These are phyloP conservation scores for Amaurobius ferox DNA, from an alignment of 2,888 invertebrate species.

Conservation along the genomic window DNA sequence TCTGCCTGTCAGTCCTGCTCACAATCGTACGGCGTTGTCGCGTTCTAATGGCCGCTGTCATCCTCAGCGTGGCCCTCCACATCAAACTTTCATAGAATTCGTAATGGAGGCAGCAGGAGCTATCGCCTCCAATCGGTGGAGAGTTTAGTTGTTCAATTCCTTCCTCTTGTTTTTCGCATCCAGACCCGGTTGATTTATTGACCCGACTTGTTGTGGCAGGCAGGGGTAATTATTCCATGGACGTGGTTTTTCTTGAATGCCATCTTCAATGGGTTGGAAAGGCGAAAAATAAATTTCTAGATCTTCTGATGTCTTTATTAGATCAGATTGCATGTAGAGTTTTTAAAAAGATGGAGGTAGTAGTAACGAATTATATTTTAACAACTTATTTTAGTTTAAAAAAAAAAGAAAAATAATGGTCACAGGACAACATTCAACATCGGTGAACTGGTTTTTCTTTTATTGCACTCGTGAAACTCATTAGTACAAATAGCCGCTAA, in stretches of 20 bases:
- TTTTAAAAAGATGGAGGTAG: too few relatives aligned
- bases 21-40: constrained; percentile 36
- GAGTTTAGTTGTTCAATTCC: background rate
- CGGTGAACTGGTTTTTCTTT: too few relatives aligned
- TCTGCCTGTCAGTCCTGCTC: constrained; percentile 44
- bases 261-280: background rate
- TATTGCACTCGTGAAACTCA: too few relatives aligned
- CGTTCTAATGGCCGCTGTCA: constrained; percentile 65
- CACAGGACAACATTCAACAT: too few relatives aligned
- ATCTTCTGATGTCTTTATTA: too few relatives aligned
- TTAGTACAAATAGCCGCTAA: too few relatives aligned
- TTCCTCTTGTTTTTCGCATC: background rate
- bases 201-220: constrained; percentile 8
- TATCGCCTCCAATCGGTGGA: background rate
- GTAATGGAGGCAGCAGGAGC: constrained; percentile 48
- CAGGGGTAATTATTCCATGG: background rate
- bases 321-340: too few relatives aligned
- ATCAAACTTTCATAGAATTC: constrained; percentile 71
- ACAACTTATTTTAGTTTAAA: too few relatives aligned
- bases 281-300: too few relatives aligned
- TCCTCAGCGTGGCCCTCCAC: constrained; percentile 48
- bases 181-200: background rate
- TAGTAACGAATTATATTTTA: too few relatives aligned
- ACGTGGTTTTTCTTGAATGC: background rate
- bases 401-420: too few relatives aligned